phyloP scores from a whole-genome alignment of 2,797 vertebrate species.

The Onychomys arenicola region DNA sequence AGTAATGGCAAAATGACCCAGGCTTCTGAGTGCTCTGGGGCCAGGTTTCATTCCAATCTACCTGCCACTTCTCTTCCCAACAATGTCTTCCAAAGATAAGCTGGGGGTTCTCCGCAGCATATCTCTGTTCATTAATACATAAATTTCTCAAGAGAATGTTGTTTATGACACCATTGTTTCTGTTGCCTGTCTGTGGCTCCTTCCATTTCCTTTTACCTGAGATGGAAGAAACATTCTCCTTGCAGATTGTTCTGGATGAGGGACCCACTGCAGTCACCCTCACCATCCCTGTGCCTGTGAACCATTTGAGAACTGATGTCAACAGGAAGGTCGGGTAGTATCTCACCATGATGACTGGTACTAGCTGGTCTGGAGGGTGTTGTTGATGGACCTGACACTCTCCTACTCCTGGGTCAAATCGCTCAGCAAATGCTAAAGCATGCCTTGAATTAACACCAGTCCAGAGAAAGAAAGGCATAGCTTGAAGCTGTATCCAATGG shows the following conservation, averaged over 20 bases:
- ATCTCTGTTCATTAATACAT: background rate
- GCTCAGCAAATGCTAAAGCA: background rate
- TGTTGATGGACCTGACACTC: background rate
- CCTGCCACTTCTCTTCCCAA: background rate
- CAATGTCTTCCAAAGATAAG: background rate
- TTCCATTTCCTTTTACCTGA: background rate
- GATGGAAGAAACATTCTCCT: background rate
- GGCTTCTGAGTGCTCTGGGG: background rate
- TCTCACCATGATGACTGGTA: background rate
- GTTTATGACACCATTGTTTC: background rate
- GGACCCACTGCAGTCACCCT: background rate
- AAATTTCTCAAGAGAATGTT: background rate
- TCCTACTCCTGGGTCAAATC: background rate
- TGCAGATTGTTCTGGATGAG: background rate
- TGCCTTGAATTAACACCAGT: background rate
- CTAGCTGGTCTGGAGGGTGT: background rate
- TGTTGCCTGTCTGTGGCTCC: background rate
- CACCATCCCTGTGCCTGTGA: background rate
- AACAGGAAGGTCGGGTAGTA: background rate
- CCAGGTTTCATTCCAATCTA: background rate
- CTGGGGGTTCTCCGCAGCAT: background rate
- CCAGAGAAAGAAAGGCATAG: background rate
- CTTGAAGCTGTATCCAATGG: background rate
- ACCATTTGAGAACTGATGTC: background rate
- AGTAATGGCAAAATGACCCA: rapidly evolving